Evolutionary conservation across 2,113 vertebrate genomes (phyloP).

Genomic region (Nibea coibor): DNA sequence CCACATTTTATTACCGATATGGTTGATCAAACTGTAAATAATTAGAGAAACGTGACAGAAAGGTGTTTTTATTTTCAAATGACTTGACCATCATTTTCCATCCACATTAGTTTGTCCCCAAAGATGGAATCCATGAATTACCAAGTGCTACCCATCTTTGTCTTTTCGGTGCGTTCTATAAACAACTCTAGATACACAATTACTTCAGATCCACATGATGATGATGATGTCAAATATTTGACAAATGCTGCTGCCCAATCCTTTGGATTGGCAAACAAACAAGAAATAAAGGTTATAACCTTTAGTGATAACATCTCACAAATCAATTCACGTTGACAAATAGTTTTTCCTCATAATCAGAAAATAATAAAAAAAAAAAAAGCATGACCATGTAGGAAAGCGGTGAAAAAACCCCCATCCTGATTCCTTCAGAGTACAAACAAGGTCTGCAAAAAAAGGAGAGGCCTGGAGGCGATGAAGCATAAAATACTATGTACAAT

Average conservation of each 20-base stretch:
- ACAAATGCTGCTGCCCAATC: slow-evolving; percentile 57
- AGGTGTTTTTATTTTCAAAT: slow-evolving; percentile 73
- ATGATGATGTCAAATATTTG: slow-evolving; percentile 42
- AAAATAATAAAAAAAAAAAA: slow-evolving; percentile 59
- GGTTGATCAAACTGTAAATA: not conserved
- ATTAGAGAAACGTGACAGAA: slow-evolving; percentile 32
- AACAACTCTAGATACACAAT: slow-evolving; percentile 78
- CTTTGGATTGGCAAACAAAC: slow-evolving; percentile 74
- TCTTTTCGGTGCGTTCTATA: slow-evolving; percentile 70
- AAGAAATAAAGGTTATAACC: slow-evolving; percentile 75
- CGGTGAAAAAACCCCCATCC: slow-evolving; percentile 55
- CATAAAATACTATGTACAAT: slow-evolving; percentile 78
- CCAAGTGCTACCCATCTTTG: slow-evolving; percentile 58
- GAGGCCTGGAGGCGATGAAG: slow-evolving; percentile 49
- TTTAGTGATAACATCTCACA: slow-evolving; percentile 63
- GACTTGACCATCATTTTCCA: slow-evolving; percentile 46
- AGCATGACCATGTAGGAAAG: slow-evolving; percentile 55
- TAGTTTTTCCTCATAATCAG: slow-evolving; percentile 34
- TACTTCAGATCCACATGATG: slow-evolving; percentile 48
- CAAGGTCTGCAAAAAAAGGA: slow-evolving; percentile 58
- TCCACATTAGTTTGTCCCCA: slow-evolving; percentile 59
- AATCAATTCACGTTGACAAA: slow-evolving; percentile 60
- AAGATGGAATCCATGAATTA: slow-evolving; percentile 51
- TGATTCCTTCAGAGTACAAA: slow-evolving; percentile 60
- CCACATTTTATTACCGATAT: not conserved